A percentile compares a stretch with the other conserved stretches of the same genome.
Evolutionary conservation across 2,113 vertebrate species (phyloP).

Genomic region (Rhea pennata): DNA sequence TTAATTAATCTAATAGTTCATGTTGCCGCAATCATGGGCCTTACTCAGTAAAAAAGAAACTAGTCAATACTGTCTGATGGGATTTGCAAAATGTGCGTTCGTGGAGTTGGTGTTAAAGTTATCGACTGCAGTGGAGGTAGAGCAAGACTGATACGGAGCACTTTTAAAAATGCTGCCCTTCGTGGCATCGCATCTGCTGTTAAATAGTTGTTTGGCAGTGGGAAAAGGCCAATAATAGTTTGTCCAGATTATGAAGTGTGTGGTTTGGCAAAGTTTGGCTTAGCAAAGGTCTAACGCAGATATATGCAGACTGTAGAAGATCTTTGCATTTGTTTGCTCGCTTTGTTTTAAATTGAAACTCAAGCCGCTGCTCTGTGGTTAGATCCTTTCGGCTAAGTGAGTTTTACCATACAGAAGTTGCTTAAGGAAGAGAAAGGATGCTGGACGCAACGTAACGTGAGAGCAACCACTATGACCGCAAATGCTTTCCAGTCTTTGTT

Average conservation of each 20-base stretch:
- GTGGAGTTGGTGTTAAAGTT: neutral
- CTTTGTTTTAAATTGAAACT: slow-evolving; percentile 29
- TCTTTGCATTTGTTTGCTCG: neutral
- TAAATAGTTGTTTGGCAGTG: neutral
- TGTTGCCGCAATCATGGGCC: accelerated
- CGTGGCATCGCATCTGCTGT: neutral
- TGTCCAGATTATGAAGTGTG: neutral
- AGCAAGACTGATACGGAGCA: neutral
- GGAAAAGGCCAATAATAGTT: neutral
- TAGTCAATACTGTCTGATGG: accelerated
- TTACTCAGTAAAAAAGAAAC: neutral
- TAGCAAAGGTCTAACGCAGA: neutral
- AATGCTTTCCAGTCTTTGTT: neutral
- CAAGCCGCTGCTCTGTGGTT: slow-evolving; percentile 28
- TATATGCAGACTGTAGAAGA: neutral
- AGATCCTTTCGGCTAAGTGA: neutral
- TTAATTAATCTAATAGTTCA: neutral
- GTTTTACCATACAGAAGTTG: slow-evolving; percentile 7
- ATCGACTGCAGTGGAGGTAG: neutral
- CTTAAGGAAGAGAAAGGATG: slow-evolving; percentile 27
- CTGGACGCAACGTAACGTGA: slow-evolving; percentile 6
- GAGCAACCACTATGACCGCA: slow-evolving; percentile 19
- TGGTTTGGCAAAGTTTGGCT: slow-evolving; percentile 33
- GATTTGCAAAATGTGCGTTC: neutral
- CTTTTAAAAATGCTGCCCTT: neutral